phyloP scores from a whole-genome alignment of 2,888 invertebrate species.

The Limnephilus marmoratus region DNA sequence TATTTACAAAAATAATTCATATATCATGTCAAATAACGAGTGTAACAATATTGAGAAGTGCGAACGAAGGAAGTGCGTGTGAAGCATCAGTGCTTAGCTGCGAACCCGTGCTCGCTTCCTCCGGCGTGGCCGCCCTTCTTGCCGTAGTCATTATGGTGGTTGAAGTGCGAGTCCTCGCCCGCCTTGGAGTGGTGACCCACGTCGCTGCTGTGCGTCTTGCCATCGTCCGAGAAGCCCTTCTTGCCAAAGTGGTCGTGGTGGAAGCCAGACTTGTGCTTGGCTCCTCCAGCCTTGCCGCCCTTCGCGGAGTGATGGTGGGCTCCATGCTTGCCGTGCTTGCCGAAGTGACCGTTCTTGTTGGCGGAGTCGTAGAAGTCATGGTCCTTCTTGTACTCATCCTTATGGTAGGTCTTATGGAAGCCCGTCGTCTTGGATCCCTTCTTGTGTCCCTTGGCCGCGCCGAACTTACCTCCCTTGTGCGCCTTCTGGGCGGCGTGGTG shows the following conservation, averaged over 20 bases:
- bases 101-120: conserved; percentile 75
- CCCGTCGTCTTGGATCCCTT: conserved; percentile 85
- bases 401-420: conserved; percentile 85
- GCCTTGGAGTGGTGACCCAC: conserved; percentile 78
- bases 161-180: conserved; percentile 77
- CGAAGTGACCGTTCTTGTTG: conserved; percentile 81
- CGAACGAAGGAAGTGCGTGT: not conserved
- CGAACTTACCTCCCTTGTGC: conserved; percentile 78
- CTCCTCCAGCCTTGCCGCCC: conserved; percentile 79
- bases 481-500: conserved; percentile 76
- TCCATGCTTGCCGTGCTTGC: conserved; percentile 79
- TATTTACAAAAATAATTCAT: conserved; percentile 21
- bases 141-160: conserved; percentile 76
- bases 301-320: conserved; percentile 77
- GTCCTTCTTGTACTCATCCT: conserved; percentile 88
- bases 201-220: conserved; percentile 76
- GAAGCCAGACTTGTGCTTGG: conserved; percentile 76
- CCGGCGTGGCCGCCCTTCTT: conserved; percentile 76
- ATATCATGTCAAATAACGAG: conserved; percentile 41
- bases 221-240: conserved; percentile 79
- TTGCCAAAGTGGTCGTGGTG: conserved; percentile 77
- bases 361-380: conserved; percentile 86
- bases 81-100: conserved; percentile 68
- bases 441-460: conserved; percentile 79
- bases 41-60: conserved; percentile 23